phyloP scores from a whole-genome alignment of 2,797 vertebrate species.

The Rhinichthys osculus region DNA sequence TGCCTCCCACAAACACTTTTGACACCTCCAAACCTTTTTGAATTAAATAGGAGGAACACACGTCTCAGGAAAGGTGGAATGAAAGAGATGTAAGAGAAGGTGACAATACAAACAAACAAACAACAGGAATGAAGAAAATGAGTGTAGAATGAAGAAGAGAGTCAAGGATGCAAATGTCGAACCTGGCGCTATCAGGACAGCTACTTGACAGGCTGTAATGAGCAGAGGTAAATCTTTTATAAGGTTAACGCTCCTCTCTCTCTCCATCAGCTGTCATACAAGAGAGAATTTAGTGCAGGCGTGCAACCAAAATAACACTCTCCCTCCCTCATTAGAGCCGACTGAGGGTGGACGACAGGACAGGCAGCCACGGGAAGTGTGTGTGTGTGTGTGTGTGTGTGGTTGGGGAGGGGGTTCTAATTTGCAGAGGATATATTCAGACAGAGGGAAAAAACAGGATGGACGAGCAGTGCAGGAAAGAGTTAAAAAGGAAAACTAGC shows the following conservation, averaged over 20 bases:
- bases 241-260: conserved; percentile 87
- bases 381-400: conserved; percentile 33
- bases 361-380: conserved; percentile 81
- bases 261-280: conserved; percentile 91
- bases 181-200: conserved; percentile 79
- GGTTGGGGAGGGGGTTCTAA: conserved; percentile 71
- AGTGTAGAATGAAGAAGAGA: conserved; percentile 53
- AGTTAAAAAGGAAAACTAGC: conserved; percentile 68
- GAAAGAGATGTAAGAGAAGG: conserved; percentile 36
- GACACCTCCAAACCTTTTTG: conserved; percentile 60
- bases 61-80: conserved; percentile 59
- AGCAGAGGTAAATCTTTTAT: conserved; percentile 95
- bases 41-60: conserved; percentile 62
- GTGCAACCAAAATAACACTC: conserved; percentile 78
- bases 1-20: conserved; percentile 61
- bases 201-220: conserved; percentile 91
- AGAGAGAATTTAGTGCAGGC: conserved; percentile 87
- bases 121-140: conserved; percentile 54
- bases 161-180: conserved; percentile 83
- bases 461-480: conserved; percentile 69
- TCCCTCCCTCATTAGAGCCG: conserved; percentile 90
- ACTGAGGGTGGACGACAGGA: conserved; percentile 80
- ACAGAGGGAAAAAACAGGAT: conserved; percentile 64
- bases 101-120: conserved; percentile 58
- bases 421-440: conserved; percentile 78